Conservation (phyloP, 2,888 invertebrate species). For the Mesochorus sp. region DNA sequence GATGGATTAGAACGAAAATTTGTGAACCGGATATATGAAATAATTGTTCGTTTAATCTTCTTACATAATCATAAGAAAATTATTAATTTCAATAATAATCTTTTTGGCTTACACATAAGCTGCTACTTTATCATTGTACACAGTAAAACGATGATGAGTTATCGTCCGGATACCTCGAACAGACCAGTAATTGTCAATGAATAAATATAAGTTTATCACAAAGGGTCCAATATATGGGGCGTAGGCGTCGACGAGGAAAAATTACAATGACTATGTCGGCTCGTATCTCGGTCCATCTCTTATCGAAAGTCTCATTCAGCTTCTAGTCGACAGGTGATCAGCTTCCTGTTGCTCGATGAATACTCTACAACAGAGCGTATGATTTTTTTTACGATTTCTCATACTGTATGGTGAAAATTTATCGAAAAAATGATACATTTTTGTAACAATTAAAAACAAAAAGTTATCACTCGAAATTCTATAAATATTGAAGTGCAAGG, state of each 20-base stretch:
- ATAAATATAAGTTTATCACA: slow-evolving; percentile 79
- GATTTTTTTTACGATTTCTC: neutral
- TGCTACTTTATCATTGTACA: slow-evolving; percentile 26
- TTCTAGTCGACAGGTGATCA: slow-evolving; percentile 71
- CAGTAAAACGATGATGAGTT: slow-evolving; percentile 59
- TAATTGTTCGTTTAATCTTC: too few species aligned
- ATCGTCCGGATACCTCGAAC: slow-evolving; percentile 64
- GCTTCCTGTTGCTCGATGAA: slow-evolving; percentile 31
- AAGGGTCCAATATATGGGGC: slow-evolving; percentile 70
- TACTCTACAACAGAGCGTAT: slow-evolving; percentile 4
- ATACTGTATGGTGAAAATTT: too few species aligned
- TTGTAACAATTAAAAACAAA: too few species aligned
- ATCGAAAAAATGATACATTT: too few species aligned
- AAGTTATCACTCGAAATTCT: too few species aligned
- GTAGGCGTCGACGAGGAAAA: slow-evolving; percentile 67
- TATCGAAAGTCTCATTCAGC: slow-evolving; percentile 57
- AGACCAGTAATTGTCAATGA: slow-evolving; percentile 79
- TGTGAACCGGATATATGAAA: too few species aligned
- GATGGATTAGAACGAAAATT: too few species aligned
- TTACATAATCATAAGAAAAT: slow-evolving; percentile 2
- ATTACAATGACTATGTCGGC: slow-evolving; percentile 69
- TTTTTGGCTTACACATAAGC: too few species aligned
- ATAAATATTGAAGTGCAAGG: too few species aligned
- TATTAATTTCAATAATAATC: neutral
- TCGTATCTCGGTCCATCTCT: slow-evolving; percentile 57